Percentiles rank a stretch among this genome's conserved stretches.
phyloP scores from a whole-genome alignment of 2,797 vertebrate genomes.

The Lithobates pipiens region DNA sequence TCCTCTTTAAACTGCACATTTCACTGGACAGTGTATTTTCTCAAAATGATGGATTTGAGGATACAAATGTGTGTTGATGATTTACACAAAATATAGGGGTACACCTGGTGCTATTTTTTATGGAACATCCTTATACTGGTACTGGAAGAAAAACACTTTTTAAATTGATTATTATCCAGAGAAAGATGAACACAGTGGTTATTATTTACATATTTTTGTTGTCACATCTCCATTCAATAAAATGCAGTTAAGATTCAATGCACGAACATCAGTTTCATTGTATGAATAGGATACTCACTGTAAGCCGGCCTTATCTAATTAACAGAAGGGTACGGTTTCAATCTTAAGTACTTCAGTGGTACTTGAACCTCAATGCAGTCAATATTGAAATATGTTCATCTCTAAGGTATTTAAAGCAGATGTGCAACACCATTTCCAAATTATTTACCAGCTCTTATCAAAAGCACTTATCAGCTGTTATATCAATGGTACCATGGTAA shows the following conservation, averaged over 20 bases:
- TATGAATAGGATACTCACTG: not conserved
- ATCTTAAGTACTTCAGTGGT: not conserved
- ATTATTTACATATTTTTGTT: not conserved
- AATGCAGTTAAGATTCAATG: not conserved
- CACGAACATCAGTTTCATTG: not conserved
- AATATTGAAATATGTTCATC: conserved; percentile 26
- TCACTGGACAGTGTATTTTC: not conserved
- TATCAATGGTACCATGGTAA: conserved; percentile 13
- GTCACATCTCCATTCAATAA: not conserved
- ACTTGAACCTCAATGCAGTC: not conserved
- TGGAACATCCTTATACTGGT: not conserved
- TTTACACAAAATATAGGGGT: not conserved
- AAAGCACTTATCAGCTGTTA: conserved; percentile 12
- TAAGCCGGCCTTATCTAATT: conserved; percentile 8
- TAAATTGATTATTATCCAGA: not conserved
- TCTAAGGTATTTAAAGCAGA: conserved; percentile 7
- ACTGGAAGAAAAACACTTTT: not conserved
- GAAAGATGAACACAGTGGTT: not conserved
- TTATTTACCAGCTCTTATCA: conserved; percentile 15
- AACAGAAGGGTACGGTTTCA: not conserved
- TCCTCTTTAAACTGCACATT: not conserved
- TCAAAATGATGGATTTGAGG: not conserved
- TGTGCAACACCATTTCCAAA: conserved; percentile 19
- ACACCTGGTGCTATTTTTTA: not conserved
- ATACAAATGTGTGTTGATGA: not conserved